These are phyloP conservation scores for Aporophyla lueneburgensis DNA, from an alignment of 2,888 invertebrate genomes.

Conservation along the genomic window DNA sequence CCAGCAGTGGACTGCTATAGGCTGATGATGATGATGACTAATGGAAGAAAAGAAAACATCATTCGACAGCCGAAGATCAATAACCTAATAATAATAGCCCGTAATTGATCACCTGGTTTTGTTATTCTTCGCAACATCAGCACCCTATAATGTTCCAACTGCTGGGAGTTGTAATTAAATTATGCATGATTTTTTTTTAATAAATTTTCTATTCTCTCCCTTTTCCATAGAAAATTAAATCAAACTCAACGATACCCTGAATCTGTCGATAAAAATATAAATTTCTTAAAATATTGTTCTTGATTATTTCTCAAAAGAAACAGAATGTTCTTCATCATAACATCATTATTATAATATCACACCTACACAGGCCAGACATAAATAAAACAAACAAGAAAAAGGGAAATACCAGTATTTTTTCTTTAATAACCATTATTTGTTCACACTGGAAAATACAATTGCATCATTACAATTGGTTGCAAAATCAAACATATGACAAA, in stretches of 20 bases:
- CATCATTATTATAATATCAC: conserved; percentile 23
- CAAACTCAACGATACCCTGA: neutral
- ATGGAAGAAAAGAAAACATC: too few relatives aligned
- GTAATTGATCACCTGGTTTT: too few relatives aligned
- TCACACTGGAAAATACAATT: conserved; percentile 26
- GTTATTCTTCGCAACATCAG: too few relatives aligned
- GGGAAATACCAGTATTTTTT: conserved; percentile 23
- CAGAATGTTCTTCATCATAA: conserved; percentile 4
- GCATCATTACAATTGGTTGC: conserved; percentile 28
- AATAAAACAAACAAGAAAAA: conserved; percentile 30
- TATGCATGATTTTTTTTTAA: too few relatives aligned
- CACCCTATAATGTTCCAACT: too few relatives aligned
- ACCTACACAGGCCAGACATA: conserved; percentile 33
- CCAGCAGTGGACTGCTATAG: too few relatives aligned
- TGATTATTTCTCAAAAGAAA: neutral
- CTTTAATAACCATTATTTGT: conserved; percentile 11
- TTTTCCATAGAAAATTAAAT: neutral
- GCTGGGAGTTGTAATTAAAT: too few relatives aligned
- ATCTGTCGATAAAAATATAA: neutral
- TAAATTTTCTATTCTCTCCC: too few relatives aligned
- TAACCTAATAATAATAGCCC: too few relatives aligned
- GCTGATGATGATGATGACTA: too few relatives aligned
- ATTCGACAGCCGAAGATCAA: too few relatives aligned
- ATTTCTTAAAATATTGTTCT: neutral
- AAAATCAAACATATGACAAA: neutral